Percentiles rank a stretch among this genome's conserved stretches.
Conservation (phyloP, 2,113 vertebrate genomes). For the Camelus bactrianus region DNA sequence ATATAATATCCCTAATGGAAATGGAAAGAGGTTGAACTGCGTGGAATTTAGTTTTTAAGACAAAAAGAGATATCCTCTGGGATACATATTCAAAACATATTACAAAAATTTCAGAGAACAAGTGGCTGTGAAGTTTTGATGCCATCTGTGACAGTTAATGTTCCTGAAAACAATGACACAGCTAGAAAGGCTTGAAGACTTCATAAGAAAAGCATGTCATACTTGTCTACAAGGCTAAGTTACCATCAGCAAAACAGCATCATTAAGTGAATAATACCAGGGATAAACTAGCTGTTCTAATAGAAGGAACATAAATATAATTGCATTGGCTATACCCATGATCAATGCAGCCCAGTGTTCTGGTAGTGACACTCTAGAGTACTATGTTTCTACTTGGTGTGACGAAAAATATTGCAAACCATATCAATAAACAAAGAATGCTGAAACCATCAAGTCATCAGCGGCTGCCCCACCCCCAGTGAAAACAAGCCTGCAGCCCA, state of each 20-base stretch:
- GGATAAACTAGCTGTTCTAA: neutral
- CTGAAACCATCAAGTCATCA: too few species aligned
- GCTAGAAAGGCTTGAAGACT: neutral
- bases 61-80: neutral
- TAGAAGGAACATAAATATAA: neutral
- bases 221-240: neutral
- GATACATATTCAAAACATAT: neutral
- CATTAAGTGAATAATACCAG: neutral
- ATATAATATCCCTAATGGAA: neutral
- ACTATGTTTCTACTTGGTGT: neutral
- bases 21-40: neutral
- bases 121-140: neutral
- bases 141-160: neutral
- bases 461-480: too few species aligned
- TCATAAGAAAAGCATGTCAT: neutral
- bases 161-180: constrained; percentile 41
- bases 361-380: neutral
- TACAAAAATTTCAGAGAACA: neutral
- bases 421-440: too few species aligned
- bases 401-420: too few species aligned
- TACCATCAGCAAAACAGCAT: neutral
- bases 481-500: too few species aligned
- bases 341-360: neutral
- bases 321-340: neutral
- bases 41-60: neutral